A percentile compares a stretch with the other conserved stretches of the same genome.
Evolutionary conservation across 1,140 invertebrate species (phyloP).

Genomic region (Phenacoccus solenopsis): DNA sequence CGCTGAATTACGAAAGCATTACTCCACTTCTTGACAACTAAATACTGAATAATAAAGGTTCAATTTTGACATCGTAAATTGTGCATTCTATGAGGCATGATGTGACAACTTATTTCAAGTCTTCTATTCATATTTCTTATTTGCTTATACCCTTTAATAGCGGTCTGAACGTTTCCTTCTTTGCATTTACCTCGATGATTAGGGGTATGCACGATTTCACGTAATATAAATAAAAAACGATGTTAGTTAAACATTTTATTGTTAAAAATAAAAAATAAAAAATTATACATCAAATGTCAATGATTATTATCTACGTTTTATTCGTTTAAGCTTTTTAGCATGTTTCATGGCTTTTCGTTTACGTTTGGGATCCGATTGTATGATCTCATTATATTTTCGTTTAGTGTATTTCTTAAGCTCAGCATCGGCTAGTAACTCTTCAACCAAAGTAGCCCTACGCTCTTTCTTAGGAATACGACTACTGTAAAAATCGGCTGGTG

Average conservation of each 20-base stretch:
- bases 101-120: background rate
- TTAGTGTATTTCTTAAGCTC: constrained; percentile 77
- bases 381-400: constrained; percentile 56
- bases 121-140: background rate
- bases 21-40: background rate
- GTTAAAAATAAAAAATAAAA: background rate
- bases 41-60: background rate
- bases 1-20: background rate
- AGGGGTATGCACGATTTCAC: background rate
- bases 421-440: constrained; percentile 80
- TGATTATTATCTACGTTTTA: constrained; percentile 15
- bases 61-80: background rate
- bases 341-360: constrained; percentile 25
- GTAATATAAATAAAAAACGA: too few relatives aligned
- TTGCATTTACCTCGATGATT: background rate
- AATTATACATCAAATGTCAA: background rate
- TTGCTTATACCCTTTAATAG: background rate
- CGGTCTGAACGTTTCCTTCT: too few relatives aligned
- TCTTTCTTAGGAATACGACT: constrained; percentile 71
- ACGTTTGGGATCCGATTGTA: constrained; percentile 25
- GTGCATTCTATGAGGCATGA: too few relatives aligned
- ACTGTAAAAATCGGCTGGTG: constrained; percentile 55
- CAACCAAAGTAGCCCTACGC: constrained; percentile 76
- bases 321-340: constrained; percentile 20
- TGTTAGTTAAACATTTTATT: background rate